Evolutionary conservation across 2,888 invertebrate genomes (phyloP).

Genomic region (Oxystoma pomonae): DNA sequence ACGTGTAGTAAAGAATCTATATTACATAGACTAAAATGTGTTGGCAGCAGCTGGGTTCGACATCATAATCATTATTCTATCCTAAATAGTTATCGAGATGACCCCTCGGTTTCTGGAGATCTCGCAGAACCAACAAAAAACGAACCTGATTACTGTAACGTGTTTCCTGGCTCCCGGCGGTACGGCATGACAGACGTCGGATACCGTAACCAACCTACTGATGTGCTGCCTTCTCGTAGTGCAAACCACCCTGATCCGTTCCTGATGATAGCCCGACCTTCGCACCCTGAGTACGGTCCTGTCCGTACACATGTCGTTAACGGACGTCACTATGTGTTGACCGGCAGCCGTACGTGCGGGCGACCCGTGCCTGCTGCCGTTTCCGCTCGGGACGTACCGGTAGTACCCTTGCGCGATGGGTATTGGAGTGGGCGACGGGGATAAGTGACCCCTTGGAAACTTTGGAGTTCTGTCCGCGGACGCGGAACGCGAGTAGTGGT

Average conservation of each 20-base stretch:
- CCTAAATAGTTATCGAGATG: no score
- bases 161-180: constrained; percentile 41
- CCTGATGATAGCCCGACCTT: constrained; percentile 42
- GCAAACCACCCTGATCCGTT: constrained; percentile 45
- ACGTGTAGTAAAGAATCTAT: no score
- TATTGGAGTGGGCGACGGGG: constrained; percentile 22
- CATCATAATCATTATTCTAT: no score
- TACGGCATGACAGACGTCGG: constrained; percentile 42
- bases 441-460: constrained; percentile 19
- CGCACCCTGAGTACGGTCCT: constrained; percentile 44
- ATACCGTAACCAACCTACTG: constrained; percentile 45
- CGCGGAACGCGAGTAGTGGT: not conserved
- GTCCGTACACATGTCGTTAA: constrained; percentile 36
- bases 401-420: constrained; percentile 24
- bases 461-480: constrained; percentile 11
- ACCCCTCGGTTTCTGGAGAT: no score
- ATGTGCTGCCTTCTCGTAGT: constrained; percentile 46
- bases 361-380: constrained; percentile 24
- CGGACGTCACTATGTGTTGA: constrained; percentile 25
- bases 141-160: constrained; percentile 47
- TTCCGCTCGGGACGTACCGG: constrained; percentile 22
- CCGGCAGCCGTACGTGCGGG: constrained; percentile 19
- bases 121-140: no score
- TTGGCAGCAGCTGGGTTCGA: no score
- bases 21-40: no score